Evolutionary conservation across 2,797 vertebrate genomes (phyloP).

Genomic region (Anabas testudineus): DNA sequence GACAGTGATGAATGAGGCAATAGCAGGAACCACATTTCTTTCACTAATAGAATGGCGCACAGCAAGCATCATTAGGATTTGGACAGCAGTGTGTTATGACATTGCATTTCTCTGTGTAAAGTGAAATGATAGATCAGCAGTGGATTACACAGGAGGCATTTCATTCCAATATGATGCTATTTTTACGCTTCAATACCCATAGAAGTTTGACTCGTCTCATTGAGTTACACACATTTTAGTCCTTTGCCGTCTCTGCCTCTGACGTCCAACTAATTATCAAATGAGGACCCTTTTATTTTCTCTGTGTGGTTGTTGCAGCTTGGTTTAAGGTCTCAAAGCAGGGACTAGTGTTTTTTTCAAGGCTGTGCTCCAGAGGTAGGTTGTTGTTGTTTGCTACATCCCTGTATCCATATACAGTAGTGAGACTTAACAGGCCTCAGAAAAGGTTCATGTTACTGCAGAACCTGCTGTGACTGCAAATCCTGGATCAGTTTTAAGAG

Average conservation of each 20-base stretch:
- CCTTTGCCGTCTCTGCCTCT: not conserved
- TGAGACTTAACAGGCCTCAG: not conserved
- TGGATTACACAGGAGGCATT: conserved; percentile 5
- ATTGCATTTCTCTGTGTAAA: not conserved
- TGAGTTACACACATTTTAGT: not conserved
- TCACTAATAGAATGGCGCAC: not conserved
- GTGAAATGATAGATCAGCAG: not conserved
- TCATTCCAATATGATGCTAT: not conserved
- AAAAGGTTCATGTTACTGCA: not conserved
- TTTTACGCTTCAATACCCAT: not conserved
- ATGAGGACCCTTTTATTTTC: not conserved
- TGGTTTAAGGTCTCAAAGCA: no score
- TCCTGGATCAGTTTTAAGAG: not conserved
- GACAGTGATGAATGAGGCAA: no score
- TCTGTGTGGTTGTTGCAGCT: no score
- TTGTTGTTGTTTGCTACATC: not conserved
- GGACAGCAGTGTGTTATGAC: conserved; percentile 3
- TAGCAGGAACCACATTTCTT: not conserved
- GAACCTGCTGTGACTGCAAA: not conserved
- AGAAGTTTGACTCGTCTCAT: not conserved
- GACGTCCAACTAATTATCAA: not conserved
- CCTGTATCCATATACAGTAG: not conserved
- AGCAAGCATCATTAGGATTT: not conserved
- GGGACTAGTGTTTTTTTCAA: no score
- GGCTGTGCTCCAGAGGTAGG: no score